Base-by-base conservation (phyloP, 2,888 invertebrate species). In the Pteria penguin region DNA sequence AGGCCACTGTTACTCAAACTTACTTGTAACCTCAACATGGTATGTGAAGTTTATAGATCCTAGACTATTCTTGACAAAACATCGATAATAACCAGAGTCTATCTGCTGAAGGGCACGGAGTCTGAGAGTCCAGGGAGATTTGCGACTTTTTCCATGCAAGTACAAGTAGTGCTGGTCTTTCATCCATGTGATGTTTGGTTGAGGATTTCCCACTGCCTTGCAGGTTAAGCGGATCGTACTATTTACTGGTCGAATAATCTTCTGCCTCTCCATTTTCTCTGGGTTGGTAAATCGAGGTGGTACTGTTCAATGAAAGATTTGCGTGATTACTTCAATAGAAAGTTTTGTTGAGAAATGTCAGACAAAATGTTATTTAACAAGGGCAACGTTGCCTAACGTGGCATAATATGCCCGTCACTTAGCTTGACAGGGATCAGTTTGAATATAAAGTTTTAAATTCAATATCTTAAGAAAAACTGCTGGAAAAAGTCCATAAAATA, bases 21-120 rank as follows among this genome's bases (percentile, higher is more conserved):
- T 83, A 91, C 91, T 90, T 78, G 90, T 88, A 61, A 91, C 89
- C 76, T 89, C 87, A 55, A 92, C 71, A 3, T 85, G 81, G 84
- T 92, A 93, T n/a, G 92, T 92, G 72, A 90, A 92, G 79, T 92
- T 91, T 55, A 93, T 87, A 26, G 84, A 82, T 5, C 93, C 93
- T 58, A 91, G 88, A 24, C 86, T 76, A 83, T 93, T 93, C 63
- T 87, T 83, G 3, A 93, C 92, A 54, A 89, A 86, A 85, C 93
- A 93, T 18, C 90, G 88, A 83, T 93, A 93, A 11, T 80, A 82
- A 3, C 93, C 93, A 45, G 89, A 87, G 82, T 93, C 90, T 26
- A 86, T 87, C 81, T 79, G 86, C 61, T 78, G 82, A 69, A 88
- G 87, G 79, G 85, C 86, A 63, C 72, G 86, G 31, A 91, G 82